Evolutionary conservation across 2,888 invertebrate species (phyloP).

Genomic region (Hartigia nigra): DNA sequence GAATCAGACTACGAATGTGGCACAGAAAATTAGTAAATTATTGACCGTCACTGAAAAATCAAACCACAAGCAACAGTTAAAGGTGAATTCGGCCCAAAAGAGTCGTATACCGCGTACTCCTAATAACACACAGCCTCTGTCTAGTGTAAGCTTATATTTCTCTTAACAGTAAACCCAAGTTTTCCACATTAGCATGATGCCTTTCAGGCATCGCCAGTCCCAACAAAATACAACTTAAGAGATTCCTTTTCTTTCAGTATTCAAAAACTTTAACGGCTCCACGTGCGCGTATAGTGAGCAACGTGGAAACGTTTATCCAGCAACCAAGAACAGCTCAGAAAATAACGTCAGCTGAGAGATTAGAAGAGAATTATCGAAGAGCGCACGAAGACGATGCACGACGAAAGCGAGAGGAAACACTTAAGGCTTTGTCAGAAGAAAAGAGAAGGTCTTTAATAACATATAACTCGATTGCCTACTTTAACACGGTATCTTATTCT

Average conservation of each 20-base stretch:
- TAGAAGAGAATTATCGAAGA: slow-evolving; percentile 59
- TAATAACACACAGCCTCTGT: slow-evolving; percentile 32
- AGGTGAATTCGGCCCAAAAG: slow-evolving; percentile 48
- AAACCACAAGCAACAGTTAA: slow-evolving; percentile 32
- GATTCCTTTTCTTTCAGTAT: slow-evolving; percentile 35
- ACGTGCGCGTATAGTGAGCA: slow-evolving; percentile 56
- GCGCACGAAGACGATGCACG: slow-evolving; percentile 68
- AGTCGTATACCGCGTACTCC: slow-evolving; percentile 54
- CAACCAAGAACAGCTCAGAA: slow-evolving; percentile 56
- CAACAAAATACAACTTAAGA: background rate
- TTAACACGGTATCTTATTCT: background rate
- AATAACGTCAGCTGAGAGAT: slow-evolving; percentile 47
- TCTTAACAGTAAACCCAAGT: background rate
- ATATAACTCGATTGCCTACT: background rate
- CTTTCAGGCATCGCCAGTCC: background rate
- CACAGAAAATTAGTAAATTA: slow-evolving; percentile 36
- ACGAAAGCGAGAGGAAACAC: slow-evolving; percentile 72
- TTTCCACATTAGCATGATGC: background rate
- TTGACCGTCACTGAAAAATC: slow-evolving; percentile 37
- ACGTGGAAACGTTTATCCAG: slow-evolving; percentile 46
- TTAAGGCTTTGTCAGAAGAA: slow-evolving; percentile 71
- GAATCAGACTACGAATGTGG: slow-evolving; percentile 36
- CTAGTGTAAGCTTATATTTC: slow-evolving; percentile 32
- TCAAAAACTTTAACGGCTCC: slow-evolving; percentile 57
- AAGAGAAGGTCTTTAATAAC: slow-evolving; percentile 66